Evolutionary conservation across 2,113 vertebrate species (phyloP).

Genomic region (Eclectus roratus): DNA sequence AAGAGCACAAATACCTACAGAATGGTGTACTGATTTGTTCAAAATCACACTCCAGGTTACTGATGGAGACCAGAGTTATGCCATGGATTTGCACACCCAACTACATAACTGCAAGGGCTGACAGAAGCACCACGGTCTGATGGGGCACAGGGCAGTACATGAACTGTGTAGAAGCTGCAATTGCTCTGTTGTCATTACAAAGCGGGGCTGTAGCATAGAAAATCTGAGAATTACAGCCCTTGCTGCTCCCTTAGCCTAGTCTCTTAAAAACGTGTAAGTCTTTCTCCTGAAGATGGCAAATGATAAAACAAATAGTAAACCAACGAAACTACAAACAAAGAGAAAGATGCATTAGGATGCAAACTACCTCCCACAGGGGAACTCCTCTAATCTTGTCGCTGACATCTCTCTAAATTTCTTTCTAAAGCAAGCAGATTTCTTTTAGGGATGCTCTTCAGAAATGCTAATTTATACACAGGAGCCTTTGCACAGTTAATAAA

Average conservation of each 20-base stretch:
- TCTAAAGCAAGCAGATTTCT: not conserved
- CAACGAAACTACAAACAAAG: not conserved
- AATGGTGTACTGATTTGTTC: not conserved
- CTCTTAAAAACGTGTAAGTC: not conserved
- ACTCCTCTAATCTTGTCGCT: not conserved
- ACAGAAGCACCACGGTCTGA: not conserved
- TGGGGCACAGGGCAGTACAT: not conserved
- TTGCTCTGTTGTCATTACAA: not conserved
- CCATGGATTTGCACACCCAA: not conserved
- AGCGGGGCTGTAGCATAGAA: not conserved
- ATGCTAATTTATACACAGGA: not conserved
- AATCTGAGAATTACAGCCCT: not conserved
- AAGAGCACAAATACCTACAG: not conserved
- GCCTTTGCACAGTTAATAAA: not conserved
- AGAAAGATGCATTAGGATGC: not conserved
- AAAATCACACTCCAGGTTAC: not conserved
- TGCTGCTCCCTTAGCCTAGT: not conserved
- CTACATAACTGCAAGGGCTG: not conserved
- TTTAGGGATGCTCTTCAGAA: not conserved
- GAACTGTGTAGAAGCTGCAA: not conserved
- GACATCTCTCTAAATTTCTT: not conserved
- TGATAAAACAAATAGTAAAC: not conserved
- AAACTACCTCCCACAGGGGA: not conserved
- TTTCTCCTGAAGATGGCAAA: not conserved
- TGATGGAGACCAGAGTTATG: not conserved